Conservation (phyloP, 2,797 vertebrate genomes). For the Pachyuromys duprasi region DNA sequence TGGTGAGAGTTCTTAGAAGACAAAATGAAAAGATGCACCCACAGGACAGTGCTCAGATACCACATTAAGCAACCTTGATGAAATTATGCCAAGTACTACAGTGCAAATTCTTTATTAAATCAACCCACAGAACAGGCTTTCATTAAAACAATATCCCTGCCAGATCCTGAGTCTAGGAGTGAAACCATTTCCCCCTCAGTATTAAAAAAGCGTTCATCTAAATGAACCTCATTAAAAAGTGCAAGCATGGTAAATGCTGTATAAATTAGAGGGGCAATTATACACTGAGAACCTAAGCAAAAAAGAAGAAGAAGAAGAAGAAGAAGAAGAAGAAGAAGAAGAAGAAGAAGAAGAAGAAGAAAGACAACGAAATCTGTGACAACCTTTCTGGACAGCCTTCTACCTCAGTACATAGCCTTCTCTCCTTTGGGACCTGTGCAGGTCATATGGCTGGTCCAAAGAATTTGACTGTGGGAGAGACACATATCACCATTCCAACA, state of each 20-base stretch:
- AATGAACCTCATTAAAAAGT: neutral
- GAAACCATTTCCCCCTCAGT: neutral
- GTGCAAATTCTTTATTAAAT: slow-evolving; percentile 45
- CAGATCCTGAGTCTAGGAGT: neutral
- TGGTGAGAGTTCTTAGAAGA: slow-evolving; percentile 31
- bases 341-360: too few relatives aligned
- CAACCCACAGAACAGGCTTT: slow-evolving; percentile 47
- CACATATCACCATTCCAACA: neutral
- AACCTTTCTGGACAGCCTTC: neutral
- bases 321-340: too few relatives aligned
- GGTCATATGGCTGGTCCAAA: neutral
- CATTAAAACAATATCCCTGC: slow-evolving; percentile 15
- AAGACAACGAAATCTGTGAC: neutral
- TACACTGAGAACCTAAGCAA: neutral
- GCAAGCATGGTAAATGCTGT: neutral
- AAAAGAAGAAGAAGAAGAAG: too few relatives aligned
- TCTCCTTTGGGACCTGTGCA: neutral
- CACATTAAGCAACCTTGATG: slow-evolving; percentile 11
- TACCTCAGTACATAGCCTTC: neutral
- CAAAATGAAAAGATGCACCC: slow-evolving; percentile 46
- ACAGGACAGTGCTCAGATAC: slow-evolving; percentile 18
- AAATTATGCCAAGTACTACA: slow-evolving; percentile 20
- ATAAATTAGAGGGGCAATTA: neutral
- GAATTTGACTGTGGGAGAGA: neutral
- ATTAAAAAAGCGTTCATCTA: neutral